Evolutionary conservation across 2,113 vertebrate genomes (phyloP), one percentile per base, ranked within the genome.

Genomic region (Penelope pileata): DNA sequence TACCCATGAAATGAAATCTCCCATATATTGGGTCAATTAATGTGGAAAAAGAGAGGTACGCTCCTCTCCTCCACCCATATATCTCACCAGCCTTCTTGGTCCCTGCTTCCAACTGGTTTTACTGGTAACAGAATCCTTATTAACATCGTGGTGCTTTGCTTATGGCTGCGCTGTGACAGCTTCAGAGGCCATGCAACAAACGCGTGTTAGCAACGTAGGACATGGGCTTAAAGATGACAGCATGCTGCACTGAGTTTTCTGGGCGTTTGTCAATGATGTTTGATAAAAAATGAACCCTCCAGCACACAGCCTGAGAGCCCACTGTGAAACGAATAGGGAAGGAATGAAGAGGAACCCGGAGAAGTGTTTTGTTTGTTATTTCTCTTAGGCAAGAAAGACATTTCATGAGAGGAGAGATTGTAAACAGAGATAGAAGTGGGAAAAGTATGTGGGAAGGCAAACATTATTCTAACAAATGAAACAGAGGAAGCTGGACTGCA

Each of bases 311-410:
- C 80, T 45, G 36, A 11, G 47, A 91, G 54, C 29, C 47, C 45
- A 26, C 50, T 88, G 36, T 67, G 74, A 84, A 86, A 62, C 30
- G 69, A 75, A 80, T 51, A 2, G 1, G 48, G 18, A 87, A 60
- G 34, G 30, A 67, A 83, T 66, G 47, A 80, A 83, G 13, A 77
- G 17, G 38, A 94, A 80, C 13, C 10, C 8, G 12, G 47, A 67
- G 36, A 36, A 90, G 17, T 50, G 29, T 88, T 91, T 82, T 74
- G 26, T 50, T 83, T 77, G 60, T 66, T 66, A 18, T 40, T 93
- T 92, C 78, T 82, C 89, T 87, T 83, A 83, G 69, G 59, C 36
- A 70, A 94, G 77, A 94, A 67, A 89, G 83, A 76, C 38, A 64
- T 69, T 60, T 78, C 17, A 56, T 76, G 27, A 91, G 63, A 86